Base-by-base conservation (phyloP, 2,113 vertebrate genomes). In the Podarcis muralis region DNA sequence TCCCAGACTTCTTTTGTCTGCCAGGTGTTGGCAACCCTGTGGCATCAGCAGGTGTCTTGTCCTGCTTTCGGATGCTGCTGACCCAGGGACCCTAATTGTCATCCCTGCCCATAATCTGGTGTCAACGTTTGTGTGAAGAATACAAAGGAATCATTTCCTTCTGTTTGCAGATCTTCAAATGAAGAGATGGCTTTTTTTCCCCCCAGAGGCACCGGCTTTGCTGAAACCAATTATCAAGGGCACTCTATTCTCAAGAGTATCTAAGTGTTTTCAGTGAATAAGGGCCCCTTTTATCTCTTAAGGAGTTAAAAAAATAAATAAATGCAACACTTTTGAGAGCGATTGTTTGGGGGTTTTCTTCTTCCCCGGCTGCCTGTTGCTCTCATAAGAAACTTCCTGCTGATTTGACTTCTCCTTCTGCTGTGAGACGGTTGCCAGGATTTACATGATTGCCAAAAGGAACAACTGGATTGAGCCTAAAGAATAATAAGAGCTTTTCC, bases 401-500 rank as follows among this genome's bases (percentile, higher is more conserved):
- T 90, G 96, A 89, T 95, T 89, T 81, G 87, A 94, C 91, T 95
- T 96, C 95, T 92, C 92, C 94, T 95, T 95, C 94, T 76, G 48
- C 89, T 53, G 30, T 27, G 16, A 88, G 75, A 84, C 89, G 68
- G 74, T 95, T 86, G 92, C 96, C 93, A 95, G 95, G 94, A 96
- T 97, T 97, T 96, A 95, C 93, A 93, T 92, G 91, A 91, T 91
- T 93, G n/a, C 94, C 5, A 40, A 90, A 90, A 95, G 90, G 85
- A 94, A 87, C 91, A 92, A 94, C 93, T 93, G 90, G 93, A 93
- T 95, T 97, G 96, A 95, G 92, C 92, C 95, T 93, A 92, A 94
- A 90, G 93, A 94, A 90, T 93, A 91, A 92, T 94, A 96, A 96
- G 93, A 89, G 85, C 90, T 94, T 93, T 96, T 94, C 90, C 79